Percentiles rank a stretch among this genome's conserved stretches.
These are phyloP conservation scores for Noctua comes DNA, from an alignment of 2,888 invertebrate species.

Conservation along the genomic window DNA sequence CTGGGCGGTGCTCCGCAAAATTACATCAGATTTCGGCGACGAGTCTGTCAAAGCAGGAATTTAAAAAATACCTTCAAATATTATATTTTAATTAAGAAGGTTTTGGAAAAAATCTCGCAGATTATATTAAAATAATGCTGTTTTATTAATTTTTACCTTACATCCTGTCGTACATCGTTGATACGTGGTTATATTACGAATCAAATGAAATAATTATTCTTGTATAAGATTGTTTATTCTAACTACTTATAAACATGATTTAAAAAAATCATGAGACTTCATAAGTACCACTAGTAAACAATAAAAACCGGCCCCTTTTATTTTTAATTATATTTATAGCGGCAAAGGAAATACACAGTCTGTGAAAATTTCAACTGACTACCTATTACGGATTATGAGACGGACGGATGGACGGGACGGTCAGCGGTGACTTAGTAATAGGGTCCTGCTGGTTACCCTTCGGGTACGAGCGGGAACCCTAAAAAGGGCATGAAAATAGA, in stretches of 20 bases:
- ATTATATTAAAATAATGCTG: not conserved
- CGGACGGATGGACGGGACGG: too few relatives aligned
- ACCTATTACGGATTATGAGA: too few relatives aligned
- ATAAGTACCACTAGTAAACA: not conserved
- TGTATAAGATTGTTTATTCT: not conserved
- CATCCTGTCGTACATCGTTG: not conserved
- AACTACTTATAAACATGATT: not conserved
- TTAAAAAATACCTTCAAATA: not conserved
- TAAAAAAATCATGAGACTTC: not conserved
- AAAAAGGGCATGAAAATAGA: not conserved
- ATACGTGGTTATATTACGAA: not conserved
- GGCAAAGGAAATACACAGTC: too few relatives aligned
- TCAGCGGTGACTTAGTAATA: too few relatives aligned
- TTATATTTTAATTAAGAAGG: not conserved
- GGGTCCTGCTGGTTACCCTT: too few relatives aligned
- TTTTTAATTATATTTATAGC: too few relatives aligned
- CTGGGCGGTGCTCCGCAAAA: slow-evolving; percentile 35
- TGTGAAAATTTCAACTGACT: too few relatives aligned
- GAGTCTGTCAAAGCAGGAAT: not conserved
- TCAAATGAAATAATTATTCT: not conserved
- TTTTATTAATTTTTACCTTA: not conserved
- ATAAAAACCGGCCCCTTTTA: too few relatives aligned
- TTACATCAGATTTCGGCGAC: slow-evolving; percentile 18
- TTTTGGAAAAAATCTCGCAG: not conserved
- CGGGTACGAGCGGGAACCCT: too few relatives aligned